These are phyloP conservation scores for Acropora yongei DNA, from an alignment of 64 coral and sea anemone genomes.

Conservation along the genomic window DNA sequence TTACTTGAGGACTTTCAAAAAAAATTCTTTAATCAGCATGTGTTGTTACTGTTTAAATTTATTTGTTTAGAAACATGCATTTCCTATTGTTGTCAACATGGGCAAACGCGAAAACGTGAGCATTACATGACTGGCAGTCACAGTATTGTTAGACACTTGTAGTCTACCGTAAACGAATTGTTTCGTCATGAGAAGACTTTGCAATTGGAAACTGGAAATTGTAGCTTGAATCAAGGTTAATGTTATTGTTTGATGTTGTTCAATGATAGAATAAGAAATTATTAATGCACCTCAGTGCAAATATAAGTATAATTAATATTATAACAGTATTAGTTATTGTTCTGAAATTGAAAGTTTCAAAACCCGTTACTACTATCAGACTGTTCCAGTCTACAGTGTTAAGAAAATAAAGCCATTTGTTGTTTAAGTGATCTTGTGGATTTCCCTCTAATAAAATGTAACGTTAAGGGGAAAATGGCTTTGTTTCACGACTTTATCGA, in stretches of 20 bases:
- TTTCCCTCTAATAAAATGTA: background rate
- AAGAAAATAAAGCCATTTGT: background rate
- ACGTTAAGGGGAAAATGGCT: background rate
- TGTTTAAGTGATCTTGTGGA: background rate
- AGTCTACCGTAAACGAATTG: background rate
- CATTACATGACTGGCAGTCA: background rate
- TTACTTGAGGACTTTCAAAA: background rate
- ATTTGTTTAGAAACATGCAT: conserved; percentile 16
- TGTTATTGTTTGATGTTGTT: conserved; percentile 6
- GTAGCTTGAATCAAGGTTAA: conserved; percentile 5
- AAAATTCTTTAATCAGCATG: conserved; percentile 5
- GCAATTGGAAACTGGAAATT: background rate
- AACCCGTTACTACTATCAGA: background rate
- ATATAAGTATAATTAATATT: background rate
- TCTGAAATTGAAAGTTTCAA: background rate
- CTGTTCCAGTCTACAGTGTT: background rate
- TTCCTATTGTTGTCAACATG: conserved; percentile 3
- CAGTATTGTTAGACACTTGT: background rate
- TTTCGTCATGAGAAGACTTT: conserved; percentile 2
- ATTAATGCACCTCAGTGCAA: conserved; percentile 5
- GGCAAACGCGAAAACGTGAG: conserved; percentile 26
- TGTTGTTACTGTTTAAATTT: conserved; percentile 25
- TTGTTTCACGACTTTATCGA: background rate
- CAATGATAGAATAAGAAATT: background rate
- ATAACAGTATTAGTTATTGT: conserved; percentile 4